Conservation (phyloP, 2,888 invertebrate species). For the Griposia aprilina region DNA sequence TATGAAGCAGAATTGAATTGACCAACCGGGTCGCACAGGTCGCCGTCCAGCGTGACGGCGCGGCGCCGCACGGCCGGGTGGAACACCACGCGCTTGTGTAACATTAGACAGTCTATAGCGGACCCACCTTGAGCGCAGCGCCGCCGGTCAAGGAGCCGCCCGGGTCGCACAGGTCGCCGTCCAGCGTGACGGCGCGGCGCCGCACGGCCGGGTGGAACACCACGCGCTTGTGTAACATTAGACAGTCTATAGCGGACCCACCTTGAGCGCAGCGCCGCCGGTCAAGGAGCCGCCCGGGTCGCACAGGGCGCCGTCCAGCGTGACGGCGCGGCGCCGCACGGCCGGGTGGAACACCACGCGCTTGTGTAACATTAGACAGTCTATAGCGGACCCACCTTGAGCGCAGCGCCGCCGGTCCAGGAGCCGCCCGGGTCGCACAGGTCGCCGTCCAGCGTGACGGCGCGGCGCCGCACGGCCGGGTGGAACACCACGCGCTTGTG, state of each 20-base stretch:
- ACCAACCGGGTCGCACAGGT: too few species aligned
- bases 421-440: slow-evolving; percentile 97
- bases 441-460: slow-evolving; percentile 98
- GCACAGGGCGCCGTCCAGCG: neutral
- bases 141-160: neutral
- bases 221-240: too few species aligned
- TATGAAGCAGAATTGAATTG: slow-evolving; percentile 72
- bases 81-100: too few species aligned
- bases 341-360: too few species aligned
- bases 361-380: neutral
- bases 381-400: slow-evolving; percentile 87
- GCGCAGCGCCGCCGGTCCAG: slow-evolving; percentile 95
- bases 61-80: too few species aligned
- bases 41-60: too few species aligned
- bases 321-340: too few species aligned
- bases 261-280: neutral
- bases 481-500: too few species aligned
- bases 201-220: too few species aligned
- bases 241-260: slow-evolving; percentile 85
- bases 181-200: too few species aligned
- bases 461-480: too few species aligned
- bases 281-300: neutral
- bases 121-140: slow-evolving; percentile 80
- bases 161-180: neutral
- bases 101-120: neutral